Conservation (phyloP, 2,113 vertebrate species). For the Callipepla squamata region DNA sequence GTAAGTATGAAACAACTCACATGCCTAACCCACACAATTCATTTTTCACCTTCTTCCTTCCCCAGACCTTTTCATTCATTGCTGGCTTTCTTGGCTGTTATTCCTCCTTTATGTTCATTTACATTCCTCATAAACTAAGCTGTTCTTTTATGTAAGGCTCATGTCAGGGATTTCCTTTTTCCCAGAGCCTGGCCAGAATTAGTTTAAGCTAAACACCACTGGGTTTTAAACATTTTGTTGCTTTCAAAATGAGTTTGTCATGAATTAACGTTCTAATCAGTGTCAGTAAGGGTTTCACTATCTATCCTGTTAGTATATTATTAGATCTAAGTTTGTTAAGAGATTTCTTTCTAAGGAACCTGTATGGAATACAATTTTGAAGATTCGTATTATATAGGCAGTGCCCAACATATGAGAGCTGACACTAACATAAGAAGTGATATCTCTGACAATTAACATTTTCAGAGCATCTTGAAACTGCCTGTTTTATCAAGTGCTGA, state of each 20-base stretch:
- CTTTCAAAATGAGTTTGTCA: not conserved
- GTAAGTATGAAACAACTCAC: not conserved
- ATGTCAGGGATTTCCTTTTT: slow-evolving; percentile 46
- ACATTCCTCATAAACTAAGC: not conserved
- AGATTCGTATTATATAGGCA: not conserved
- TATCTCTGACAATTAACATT: not conserved
- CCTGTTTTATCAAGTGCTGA: not conserved
- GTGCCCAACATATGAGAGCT: not conserved
- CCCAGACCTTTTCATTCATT: not conserved
- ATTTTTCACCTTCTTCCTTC: not conserved
- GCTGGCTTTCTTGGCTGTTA: not conserved
- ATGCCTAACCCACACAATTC: not conserved
- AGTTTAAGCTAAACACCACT: slow-evolving; percentile 25
- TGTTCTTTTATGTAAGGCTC: slow-evolving; percentile 14
- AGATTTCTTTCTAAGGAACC: not conserved
- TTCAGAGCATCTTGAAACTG: not conserved
- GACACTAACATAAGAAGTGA: not conserved
- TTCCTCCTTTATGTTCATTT: slow-evolving; percentile 1
- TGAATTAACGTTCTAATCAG: not conserved
- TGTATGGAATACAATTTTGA: not conserved
- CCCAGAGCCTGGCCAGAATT: slow-evolving; percentile 39
- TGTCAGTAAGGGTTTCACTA: not conserved
- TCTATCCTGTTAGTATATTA: not conserved
- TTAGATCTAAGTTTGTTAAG: not conserved
- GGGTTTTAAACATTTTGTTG: slow-evolving; percentile 9